Conservation (phyloP, 2,113 vertebrate species). For the Pseudolaguvia tuberculata region DNA sequence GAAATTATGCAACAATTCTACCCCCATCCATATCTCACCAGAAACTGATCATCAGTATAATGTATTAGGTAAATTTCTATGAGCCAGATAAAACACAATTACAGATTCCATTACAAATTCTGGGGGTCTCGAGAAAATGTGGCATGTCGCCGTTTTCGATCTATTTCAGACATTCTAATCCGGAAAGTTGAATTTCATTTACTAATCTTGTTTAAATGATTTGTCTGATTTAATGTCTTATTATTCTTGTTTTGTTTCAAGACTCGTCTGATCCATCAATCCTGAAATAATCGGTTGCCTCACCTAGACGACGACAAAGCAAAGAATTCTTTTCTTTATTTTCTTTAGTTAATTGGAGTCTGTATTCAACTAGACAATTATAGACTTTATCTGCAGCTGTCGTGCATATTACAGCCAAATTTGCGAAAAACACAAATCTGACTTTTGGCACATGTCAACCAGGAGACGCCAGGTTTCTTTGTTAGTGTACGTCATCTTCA, state of each 20-base stretch:
- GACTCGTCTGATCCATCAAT: constrained; percentile 48
- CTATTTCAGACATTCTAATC: constrained; percentile 51
- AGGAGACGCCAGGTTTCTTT: background rate
- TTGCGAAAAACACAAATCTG: background rate
- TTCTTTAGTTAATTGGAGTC: constrained; percentile 2
- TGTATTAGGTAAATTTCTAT: too few relatives aligned
- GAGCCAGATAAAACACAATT: too few relatives aligned
- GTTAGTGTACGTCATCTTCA: constrained; percentile 11
- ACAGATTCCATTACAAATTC: background rate
- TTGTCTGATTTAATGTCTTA: constrained; percentile 58
- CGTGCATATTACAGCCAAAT: constrained; percentile 7
- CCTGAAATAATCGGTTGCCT: constrained; percentile 56
- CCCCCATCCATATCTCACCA: too few relatives aligned
- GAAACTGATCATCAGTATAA: too few relatives aligned
- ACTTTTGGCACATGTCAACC: background rate
- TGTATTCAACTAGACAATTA: constrained; percentile 37
- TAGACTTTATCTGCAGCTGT: background rate
- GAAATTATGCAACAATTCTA: too few relatives aligned
- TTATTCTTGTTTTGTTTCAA: constrained; percentile 43
- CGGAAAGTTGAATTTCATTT: constrained; percentile 55
- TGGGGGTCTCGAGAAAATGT: constrained; percentile 36
- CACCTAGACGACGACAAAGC: constrained; percentile 54
- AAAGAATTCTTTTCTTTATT: too few relatives aligned
- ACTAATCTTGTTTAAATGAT: constrained; percentile 61
- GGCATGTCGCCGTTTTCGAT: constrained; percentile 46